phyloP scores from a whole-genome alignment of 2,888 invertebrate genomes.

The Lasioglossum villosulum region DNA sequence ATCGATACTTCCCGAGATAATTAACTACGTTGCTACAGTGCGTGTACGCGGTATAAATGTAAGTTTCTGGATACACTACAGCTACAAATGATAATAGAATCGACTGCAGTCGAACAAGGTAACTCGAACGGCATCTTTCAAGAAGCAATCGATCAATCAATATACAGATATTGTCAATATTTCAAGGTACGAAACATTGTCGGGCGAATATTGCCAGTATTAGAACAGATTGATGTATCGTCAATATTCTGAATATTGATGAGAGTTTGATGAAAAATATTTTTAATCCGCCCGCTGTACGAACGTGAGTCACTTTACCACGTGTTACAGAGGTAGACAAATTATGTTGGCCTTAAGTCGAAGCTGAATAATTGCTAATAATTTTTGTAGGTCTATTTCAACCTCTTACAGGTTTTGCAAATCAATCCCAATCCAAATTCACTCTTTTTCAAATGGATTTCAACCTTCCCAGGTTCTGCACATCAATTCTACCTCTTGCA shows the following conservation, averaged over 20 bases:
- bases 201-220: background rate
- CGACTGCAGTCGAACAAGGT: background rate
- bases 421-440: too few species aligned
- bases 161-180: background rate
- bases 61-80: background rate
- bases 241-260: background rate
- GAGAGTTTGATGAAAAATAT: background rate
- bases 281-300: background rate
- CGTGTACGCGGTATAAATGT: background rate
- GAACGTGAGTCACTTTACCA: background rate
- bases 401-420: too few species aligned
- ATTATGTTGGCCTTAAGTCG: background rate
- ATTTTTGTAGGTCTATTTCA: too few species aligned
- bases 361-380: background rate
- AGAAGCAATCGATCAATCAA: background rate
- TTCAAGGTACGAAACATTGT: background rate
- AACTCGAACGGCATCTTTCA: background rate
- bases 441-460: too few species aligned
- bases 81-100: background rate
- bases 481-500: too few species aligned
- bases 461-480: too few species aligned
- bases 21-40: background rate
- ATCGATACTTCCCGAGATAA: background rate
- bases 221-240: background rate
- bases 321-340: background rate